These are phyloP conservation scores for Babyrousa celebensis DNA, from an alignment of 2,797 vertebrate genomes.

Conservation along the genomic window DNA sequence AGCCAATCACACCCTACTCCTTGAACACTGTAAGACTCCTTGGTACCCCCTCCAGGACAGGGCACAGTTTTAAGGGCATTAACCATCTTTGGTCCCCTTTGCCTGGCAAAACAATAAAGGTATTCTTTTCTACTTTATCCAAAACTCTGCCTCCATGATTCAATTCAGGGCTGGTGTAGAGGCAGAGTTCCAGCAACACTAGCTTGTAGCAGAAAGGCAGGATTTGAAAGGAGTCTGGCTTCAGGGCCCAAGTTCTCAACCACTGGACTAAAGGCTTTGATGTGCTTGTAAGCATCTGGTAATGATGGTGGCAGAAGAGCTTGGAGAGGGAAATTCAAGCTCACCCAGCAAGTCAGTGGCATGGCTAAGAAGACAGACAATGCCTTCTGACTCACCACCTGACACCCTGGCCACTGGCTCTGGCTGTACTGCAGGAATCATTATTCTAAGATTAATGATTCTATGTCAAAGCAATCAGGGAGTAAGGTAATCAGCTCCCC, in stretches of 20 bases:
- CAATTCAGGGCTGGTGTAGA: too few relatives aligned
- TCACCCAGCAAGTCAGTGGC: neutral
- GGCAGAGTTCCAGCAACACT: too few relatives aligned
- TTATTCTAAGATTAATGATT: neutral
- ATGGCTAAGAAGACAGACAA: neutral
- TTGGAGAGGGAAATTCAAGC: constrained; percentile 9
- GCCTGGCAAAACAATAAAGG: too few relatives aligned
- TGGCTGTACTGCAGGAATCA: neutral
- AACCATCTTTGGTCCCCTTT: too few relatives aligned
- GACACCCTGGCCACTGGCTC: neutral
- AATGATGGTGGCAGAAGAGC: neutral
- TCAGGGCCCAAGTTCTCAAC: neutral
- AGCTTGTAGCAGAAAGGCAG: neutral
- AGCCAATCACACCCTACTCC: too few relatives aligned
- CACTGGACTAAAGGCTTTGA: neutral
- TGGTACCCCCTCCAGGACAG: too few relatives aligned
- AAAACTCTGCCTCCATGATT: too few relatives aligned
- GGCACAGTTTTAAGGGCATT: too few relatives aligned
- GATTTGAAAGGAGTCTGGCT: neutral
- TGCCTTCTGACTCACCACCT: neutral
- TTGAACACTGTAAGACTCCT: too few relatives aligned
- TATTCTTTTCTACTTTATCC: too few relatives aligned
- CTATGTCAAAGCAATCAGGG: neutral
- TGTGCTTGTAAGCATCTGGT: neutral
- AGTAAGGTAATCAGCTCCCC: neutral